Base-by-base conservation (phyloP, 2,888 invertebrate species). In the Sicus ferrugineus region DNA sequence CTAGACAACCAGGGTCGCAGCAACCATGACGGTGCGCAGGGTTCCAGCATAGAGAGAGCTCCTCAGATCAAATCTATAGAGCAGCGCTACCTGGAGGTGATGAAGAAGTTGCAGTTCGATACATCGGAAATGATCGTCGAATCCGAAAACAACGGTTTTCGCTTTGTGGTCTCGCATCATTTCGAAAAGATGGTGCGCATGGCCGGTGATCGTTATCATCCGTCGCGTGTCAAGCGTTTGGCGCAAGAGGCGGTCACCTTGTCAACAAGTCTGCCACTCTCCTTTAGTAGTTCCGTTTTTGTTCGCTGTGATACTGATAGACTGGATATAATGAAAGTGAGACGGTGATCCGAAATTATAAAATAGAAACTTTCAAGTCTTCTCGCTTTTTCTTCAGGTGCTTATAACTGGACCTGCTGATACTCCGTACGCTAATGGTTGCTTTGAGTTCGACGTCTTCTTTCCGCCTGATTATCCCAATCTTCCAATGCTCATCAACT, bases 231-330 rank as follows among this genome's bases (percentile, higher is more conserved):
- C 77, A 95, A 96, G 85, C 90, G 97, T 23, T 89, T 97, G 67
- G 97, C 97, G 67, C 97, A 97, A 87, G 97, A 97, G 87, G 93
- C 96, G 56, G 96, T 96, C 73, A 97, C 97, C 34, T 89, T 97
- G 65, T 95, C 95, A 75, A 96, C 95, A 70, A 93, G 94, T 75
- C 88, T 97, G 79, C 97, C 97, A 73, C 89, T 97, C 69, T 96
- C 96, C 62, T 94, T 93, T 86, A 95, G 94, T 85, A 95, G 95
- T 83, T 94, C 95, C 74, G 97, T 97, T 73, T 97, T 97, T 88
- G 96, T 97, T 74, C 90, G 97, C 76, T 95, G 95, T 86, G 97
- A 97, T 87, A 92, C 95, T 73, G 96, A 97, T 85, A 89, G 97
- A 73, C 89, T 97, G 76, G 97, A 97, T 85, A 91, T 97, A 74